Evolutionary conservation across 2,888 invertebrate genomes (phyloP).

Genomic region (Clivina fossor): DNA sequence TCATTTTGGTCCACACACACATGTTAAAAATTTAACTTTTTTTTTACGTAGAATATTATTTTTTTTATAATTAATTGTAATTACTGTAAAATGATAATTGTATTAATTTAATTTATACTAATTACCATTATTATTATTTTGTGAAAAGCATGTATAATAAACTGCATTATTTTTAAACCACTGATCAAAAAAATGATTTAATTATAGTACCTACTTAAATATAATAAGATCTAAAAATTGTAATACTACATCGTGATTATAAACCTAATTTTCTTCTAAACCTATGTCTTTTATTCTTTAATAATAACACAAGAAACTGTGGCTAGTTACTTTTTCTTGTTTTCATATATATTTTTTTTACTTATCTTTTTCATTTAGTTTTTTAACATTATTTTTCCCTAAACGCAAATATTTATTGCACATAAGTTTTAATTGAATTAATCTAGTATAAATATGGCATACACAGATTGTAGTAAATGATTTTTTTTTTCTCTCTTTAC

Average conservation of each 20-base stretch:
- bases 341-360: slow-evolving; percentile 12
- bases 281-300: slow-evolving; percentile 26
- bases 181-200: slow-evolving; percentile 30
- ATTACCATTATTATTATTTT: slow-evolving; percentile 11
- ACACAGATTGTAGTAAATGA: slow-evolving; percentile 29
- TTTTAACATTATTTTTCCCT: slow-evolving; percentile 13
- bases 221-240: slow-evolving; percentile 27
- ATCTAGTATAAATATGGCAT: slow-evolving; percentile 26
- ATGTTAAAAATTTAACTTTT: slow-evolving; percentile 20
- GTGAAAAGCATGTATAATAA: slow-evolving; percentile 27
- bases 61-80: too few species aligned
- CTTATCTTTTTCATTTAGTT: neutral
- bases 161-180: slow-evolving; percentile 29
- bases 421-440: slow-evolving; percentile 24
- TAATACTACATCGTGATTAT: slow-evolving; percentile 30
- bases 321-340: slow-evolving; percentile 26
- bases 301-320: slow-evolving; percentile 31
- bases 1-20: slow-evolving; percentile 33
- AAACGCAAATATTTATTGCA: slow-evolving; percentile 32
- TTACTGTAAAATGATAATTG: neutral
- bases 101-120: slow-evolving; percentile 6
- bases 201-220: slow-evolving; percentile 23
- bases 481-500: slow-evolving; percentile 2
- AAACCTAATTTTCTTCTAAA: slow-evolving; percentile 27
- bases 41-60: slow-evolving; percentile 23